A percentile compares a stretch with the other conserved stretches of the same genome.
These are phyloP conservation scores for Tapera naevia DNA, from an alignment of 2,797 vertebrate genomes.

Conservation along the genomic window DNA sequence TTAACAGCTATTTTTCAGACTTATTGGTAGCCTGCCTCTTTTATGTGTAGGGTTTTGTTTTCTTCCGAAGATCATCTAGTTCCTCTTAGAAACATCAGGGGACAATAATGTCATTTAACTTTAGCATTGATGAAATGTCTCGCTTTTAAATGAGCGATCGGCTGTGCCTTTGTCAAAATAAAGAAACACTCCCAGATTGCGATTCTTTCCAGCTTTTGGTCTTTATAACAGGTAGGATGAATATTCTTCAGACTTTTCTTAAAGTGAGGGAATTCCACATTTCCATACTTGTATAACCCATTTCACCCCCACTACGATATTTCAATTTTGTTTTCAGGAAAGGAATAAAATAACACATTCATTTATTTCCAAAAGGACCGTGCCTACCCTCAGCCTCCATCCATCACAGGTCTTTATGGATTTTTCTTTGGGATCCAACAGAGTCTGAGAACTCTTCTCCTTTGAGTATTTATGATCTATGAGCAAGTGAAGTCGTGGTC, in stretches of 20 bases:
- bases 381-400: not conserved
- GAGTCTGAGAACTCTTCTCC: not conserved
- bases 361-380: not conserved
- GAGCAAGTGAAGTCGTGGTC: not conserved
- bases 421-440: not conserved
- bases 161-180: not conserved
- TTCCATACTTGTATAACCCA: not conserved
- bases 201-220: not conserved
- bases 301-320: not conserved
- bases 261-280: not conserved
- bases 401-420: not conserved
- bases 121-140: not conserved
- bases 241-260: not conserved
- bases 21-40: not conserved
- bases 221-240: not conserved
- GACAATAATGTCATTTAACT: not conserved
- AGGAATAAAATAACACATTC: not conserved
- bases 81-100: not conserved
- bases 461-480: not conserved
- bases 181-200: not conserved
- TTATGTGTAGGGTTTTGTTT: fast-evolving
- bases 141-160: not conserved
- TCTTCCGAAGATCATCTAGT: not conserved
- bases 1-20: not conserved
- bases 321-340: not conserved